Percentiles rank a stretch among this genome's conserved stretches.
phyloP scores from a whole-genome alignment of 2,888 invertebrate genomes.

The Gari tellinella region DNA sequence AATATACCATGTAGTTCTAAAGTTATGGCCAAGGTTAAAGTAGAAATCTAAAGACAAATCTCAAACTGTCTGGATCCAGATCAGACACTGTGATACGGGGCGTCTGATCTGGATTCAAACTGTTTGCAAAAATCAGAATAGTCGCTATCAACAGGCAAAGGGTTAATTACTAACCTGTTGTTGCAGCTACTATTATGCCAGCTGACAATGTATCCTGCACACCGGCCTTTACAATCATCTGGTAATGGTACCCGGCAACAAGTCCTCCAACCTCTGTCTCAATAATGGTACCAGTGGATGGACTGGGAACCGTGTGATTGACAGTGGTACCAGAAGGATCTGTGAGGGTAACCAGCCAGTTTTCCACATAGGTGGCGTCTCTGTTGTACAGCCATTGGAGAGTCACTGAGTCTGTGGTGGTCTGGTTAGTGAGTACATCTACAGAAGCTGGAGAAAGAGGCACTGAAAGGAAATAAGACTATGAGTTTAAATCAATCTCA shows the following conservation, averaged over 20 bases:
- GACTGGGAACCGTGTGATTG: slow-evolving; percentile 38
- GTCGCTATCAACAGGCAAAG: too few species aligned
- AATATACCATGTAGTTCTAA: too few species aligned
- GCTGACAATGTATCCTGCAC: slow-evolving; percentile 59
- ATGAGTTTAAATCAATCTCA: too few species aligned
- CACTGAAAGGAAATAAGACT: slow-evolving; percentile 45
- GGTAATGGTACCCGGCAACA: slow-evolving; percentile 68
- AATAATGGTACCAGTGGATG: slow-evolving; percentile 39
- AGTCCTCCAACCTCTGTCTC: slow-evolving; percentile 48
- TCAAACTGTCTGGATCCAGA: too few species aligned
- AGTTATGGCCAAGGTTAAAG: too few species aligned
- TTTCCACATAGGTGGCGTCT: slow-evolving; percentile 59
- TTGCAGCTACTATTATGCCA: slow-evolving; percentile 35
- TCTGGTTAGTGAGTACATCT: slow-evolving; percentile 26
- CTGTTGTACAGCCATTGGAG: slow-evolving; percentile 66
- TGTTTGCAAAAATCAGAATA: too few species aligned
- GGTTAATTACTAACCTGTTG: slow-evolving; percentile 71
- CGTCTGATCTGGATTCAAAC: too few species aligned
- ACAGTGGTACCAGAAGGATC: slow-evolving; percentile 25
- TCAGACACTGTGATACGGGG: too few species aligned
- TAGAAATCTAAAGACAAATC: too few species aligned
- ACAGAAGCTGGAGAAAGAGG: slow-evolving; percentile 64
- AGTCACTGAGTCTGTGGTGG: slow-evolving; percentile 53
- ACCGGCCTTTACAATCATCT: slow-evolving; percentile 58
- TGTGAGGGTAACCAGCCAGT: slow-evolving; percentile 61